Percentiles rank a stretch among this genome's conserved stretches.
These are phyloP conservation scores for Nemapogon koenigi DNA, from an alignment of 2,888 invertebrate genomes.

Conservation along the genomic window DNA sequence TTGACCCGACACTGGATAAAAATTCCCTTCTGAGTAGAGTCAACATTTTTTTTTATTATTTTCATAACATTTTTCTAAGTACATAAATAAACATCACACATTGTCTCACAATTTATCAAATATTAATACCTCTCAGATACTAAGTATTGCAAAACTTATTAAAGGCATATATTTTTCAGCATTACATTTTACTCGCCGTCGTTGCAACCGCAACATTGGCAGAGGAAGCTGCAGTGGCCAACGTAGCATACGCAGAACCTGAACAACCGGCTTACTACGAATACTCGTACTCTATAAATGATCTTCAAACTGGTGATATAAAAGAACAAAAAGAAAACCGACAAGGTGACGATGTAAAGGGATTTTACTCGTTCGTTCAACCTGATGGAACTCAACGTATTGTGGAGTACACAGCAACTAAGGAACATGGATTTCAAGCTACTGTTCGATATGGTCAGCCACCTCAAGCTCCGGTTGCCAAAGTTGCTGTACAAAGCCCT, in stretches of 20 bases:
- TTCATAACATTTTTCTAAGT: no score
- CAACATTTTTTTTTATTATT: no score
- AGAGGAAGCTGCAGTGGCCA: slow-evolving; percentile 9
- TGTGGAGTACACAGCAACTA: slow-evolving; percentile 19
- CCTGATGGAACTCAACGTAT: slow-evolving; percentile 18
- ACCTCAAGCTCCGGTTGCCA: slow-evolving; percentile 4
- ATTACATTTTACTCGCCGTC: no score
- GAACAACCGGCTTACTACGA: slow-evolving; percentile 16
- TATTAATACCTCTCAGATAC: no score
- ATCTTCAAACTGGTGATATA: slow-evolving; percentile 19
- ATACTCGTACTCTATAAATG: slow-evolving; percentile 19
- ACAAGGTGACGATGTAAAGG: slow-evolving; percentile 18
- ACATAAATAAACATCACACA: no score
- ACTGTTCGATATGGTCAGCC: slow-evolving; percentile 16
- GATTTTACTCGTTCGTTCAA: slow-evolving; percentile 19
- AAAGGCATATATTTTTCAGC: no score
- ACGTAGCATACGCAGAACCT: slow-evolving; percentile 23
- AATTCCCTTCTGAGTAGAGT: no score
- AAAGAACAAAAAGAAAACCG: slow-evolving; percentile 19
- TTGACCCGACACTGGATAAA: no score
- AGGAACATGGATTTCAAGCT: slow-evolving; percentile 18
- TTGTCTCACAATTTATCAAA: no score
- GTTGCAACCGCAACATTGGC: background rate
- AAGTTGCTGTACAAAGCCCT: background rate
- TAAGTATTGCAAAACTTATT: no score